Evolutionary conservation across 2,888 invertebrate species (phyloP).

Genomic region (Rhabditoides inermis): DNA sequence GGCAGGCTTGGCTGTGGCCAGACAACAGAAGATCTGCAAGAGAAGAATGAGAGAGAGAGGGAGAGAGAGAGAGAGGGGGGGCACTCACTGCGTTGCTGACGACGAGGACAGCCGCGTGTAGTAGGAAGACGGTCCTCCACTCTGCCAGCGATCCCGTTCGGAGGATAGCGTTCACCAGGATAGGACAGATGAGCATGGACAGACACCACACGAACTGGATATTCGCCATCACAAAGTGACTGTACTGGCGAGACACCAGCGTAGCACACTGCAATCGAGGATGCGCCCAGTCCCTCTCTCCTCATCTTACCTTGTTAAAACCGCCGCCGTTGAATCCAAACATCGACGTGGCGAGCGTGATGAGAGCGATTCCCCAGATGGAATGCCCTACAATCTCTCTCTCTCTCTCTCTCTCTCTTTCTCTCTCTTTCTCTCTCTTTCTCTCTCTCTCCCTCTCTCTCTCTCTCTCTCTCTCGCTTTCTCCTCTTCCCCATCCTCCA

Average conservation of each 20-base stretch:
- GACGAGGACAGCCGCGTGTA: slow-evolving; percentile 41
- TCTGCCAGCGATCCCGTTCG: slow-evolving; percentile 26
- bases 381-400: slow-evolving; percentile 24
- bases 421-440: no score
- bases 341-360: slow-evolving; percentile 47
- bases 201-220: slow-evolving; percentile 47
- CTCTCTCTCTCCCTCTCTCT: not conserved
- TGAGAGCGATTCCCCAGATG: slow-evolving; percentile 26
- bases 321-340: slow-evolving; percentile 50
- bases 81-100: slow-evolving; percentile 6
- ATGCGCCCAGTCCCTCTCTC: not conserved
- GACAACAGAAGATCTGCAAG: slow-evolving; percentile 38
- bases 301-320: slow-evolving; percentile 38
- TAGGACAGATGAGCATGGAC: slow-evolving; percentile 46
- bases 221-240: slow-evolving; percentile 49
- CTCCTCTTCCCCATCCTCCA: not conserved
- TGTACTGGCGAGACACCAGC: slow-evolving; percentile 45
- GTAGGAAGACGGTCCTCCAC: slow-evolving; percentile 44
- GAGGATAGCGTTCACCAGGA: slow-evolving; percentile 26
- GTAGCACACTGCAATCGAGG: slow-evolving; percentile 27
- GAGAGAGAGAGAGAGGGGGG: slow-evolving; percentile 4
- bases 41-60: slow-evolving; percentile 3
- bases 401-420: no score
- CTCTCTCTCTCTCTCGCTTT: no score
- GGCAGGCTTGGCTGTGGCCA: slow-evolving; percentile 43